These are phyloP conservation scores for Torymus texanus DNA, from an alignment of 2,888 invertebrate genomes.

Conservation along the genomic window DNA sequence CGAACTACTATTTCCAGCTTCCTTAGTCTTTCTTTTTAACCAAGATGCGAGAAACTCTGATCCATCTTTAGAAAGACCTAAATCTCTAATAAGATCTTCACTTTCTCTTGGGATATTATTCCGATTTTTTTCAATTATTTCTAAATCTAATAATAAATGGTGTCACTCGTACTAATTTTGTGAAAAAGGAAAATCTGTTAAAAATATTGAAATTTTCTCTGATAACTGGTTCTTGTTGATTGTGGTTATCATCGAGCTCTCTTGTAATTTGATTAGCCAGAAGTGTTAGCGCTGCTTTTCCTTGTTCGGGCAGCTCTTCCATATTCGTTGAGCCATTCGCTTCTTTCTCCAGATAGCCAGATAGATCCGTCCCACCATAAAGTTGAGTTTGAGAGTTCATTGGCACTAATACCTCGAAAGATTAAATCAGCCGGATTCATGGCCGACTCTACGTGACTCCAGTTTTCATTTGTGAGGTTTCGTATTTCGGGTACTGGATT, in stretches of 20 bases:
- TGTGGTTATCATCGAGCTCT: neutral
- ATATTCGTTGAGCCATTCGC: neutral
- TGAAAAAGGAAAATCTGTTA: neutral
- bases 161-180: neutral
- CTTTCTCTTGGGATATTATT: no score
- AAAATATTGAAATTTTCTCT: neutral
- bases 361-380: conserved; percentile 8
- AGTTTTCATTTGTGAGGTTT: neutral
- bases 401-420: neutral
- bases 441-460: neutral
- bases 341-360: neutral
- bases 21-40: no score
- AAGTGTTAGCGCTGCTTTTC: neutral
- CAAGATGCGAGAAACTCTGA: no score
- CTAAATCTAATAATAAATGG: neutral
- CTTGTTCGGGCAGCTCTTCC: neutral
- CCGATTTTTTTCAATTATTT: neutral
- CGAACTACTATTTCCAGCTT: no score
- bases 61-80: no score
- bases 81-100: no score
- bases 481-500: neutral
- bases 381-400: neutral
- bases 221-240: no score
- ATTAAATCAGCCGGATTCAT: conserved; percentile 19
- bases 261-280: no score